These are phyloP conservation scores for Crotalus horridus DNA, from an alignment of 2,113 vertebrate genomes.

Conservation along the genomic window DNA sequence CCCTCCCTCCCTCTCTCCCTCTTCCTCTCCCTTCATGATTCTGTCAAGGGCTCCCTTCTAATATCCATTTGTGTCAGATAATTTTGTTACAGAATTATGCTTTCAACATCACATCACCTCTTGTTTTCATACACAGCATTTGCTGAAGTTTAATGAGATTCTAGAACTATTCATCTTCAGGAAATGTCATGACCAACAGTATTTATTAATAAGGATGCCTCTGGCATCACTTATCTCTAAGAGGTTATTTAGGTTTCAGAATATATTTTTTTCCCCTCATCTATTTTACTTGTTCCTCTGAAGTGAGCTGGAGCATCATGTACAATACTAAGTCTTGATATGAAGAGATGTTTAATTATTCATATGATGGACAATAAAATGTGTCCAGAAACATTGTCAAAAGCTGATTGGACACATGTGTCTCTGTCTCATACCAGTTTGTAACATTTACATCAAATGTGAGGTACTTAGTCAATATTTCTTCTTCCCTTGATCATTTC, in stretches of 20 bases:
- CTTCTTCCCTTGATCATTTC: conserved; percentile 4
- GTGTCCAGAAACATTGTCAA: conserved; percentile 7
- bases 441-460: conserved; percentile 21
- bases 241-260: not conserved
- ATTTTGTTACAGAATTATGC: not conserved
- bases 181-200: not conserved
- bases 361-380: not conserved
- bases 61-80: not conserved
- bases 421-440: not conserved
- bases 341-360: not conserved
- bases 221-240: not conserved
- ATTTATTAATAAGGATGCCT: not conserved
- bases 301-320: not conserved
- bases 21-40: not conserved
- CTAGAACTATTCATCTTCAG: not conserved
- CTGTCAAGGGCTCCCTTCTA: not conserved
- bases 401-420: not conserved
- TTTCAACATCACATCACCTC: not conserved
- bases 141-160: conserved; percentile 1
- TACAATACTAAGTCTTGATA: not conserved
- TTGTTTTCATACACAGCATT: not conserved
- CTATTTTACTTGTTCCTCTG: conserved; percentile 20
- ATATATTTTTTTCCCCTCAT: not conserved
- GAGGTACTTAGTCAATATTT: conserved; percentile 32
- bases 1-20: too few relatives aligned